Conservation (phyloP, 92 coral and sea anemone genomes). For the Anthopleura xanthogrammica region DNA sequence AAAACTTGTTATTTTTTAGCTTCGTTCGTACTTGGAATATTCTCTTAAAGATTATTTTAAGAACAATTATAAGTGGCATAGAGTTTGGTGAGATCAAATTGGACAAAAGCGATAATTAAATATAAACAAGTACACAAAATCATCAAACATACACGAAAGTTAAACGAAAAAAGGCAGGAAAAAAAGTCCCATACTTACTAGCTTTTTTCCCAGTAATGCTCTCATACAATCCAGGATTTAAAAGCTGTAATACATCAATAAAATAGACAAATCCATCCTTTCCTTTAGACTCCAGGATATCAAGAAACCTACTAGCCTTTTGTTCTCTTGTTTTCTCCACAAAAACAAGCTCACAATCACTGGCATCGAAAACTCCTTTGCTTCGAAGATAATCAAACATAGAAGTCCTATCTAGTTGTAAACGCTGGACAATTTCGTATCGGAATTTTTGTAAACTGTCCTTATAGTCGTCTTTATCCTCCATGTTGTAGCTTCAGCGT, state of each 20-base stretch:
- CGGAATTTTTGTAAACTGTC: slow-evolving; percentile 52
- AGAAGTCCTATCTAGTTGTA: slow-evolving; percentile 62
- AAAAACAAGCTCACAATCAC: slow-evolving; percentile 61
- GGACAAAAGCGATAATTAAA: background rate
- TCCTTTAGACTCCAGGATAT: slow-evolving; percentile 62
- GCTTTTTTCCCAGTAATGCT: slow-evolving; percentile 70
- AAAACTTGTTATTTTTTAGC: background rate
- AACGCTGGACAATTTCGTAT: slow-evolving; percentile 61
- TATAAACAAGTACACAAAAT: background rate
- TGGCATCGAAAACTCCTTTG: slow-evolving; percentile 57
- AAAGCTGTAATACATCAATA: slow-evolving; percentile 65
- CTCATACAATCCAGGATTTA: slow-evolving; percentile 62
- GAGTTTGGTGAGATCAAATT: background rate
- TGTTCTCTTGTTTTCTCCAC: slow-evolving; percentile 63
- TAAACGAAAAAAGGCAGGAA: background rate
- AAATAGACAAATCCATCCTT: slow-evolving; percentile 46
- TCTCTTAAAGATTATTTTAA: too few species aligned
- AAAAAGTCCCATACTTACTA: slow-evolving; percentile 43
- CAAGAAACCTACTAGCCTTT: slow-evolving; percentile 66
- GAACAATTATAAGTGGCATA: background rate
- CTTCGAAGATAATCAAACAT: slow-evolving; percentile 71
- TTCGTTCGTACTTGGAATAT: background rate
- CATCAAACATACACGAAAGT: background rate
- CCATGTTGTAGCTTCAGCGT: slow-evolving; percentile 18
- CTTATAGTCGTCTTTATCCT: slow-evolving; percentile 36